Conservation (phyloP, 2,888 invertebrate species). For the Sinelater perroti region DNA sequence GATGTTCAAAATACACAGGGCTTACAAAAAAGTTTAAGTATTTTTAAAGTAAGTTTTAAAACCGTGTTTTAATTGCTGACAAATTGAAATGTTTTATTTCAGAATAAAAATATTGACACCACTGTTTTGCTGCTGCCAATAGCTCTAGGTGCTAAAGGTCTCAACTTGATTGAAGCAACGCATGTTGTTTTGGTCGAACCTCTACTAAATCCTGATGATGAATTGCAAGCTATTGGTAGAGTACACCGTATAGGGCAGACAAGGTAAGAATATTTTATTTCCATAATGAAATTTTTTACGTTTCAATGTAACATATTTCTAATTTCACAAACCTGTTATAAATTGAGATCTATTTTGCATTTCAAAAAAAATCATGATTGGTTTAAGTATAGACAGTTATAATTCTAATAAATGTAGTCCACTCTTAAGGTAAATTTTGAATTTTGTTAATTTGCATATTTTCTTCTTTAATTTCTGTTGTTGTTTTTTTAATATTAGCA, state of each 20-base stretch:
- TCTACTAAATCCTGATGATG: conserved; percentile 75
- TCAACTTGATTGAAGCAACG: conserved; percentile 81
- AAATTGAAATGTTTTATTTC: conserved; percentile 30
- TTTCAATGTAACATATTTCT: not conserved
- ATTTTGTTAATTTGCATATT: too few relatives aligned
- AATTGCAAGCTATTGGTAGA: conserved; percentile 79
- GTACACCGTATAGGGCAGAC: conserved; percentile 83
- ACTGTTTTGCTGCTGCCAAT: conserved; percentile 74
- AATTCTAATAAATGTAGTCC: too few relatives aligned
- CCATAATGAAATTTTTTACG: too few relatives aligned
- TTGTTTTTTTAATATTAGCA: too few relatives aligned
- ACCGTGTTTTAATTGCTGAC: not conserved
- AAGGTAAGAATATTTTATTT: conserved; percentile 62
- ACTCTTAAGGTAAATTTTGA: too few relatives aligned
- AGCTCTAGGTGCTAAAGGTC: conserved; percentile 75
- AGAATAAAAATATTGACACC: conserved; percentile 59
- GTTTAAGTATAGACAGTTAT: too few relatives aligned
- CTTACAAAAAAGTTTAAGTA: conserved; percentile 56
- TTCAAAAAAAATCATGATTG: too few relatives aligned
- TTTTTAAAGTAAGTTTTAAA: conserved; percentile 64
- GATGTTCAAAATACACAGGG: conserved; percentile 44
- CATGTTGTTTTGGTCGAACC: conserved; percentile 81
- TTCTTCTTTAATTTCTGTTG: too few relatives aligned
- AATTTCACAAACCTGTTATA: not conserved
- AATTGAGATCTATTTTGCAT: too few relatives aligned